Evolutionary conservation across 1,140 invertebrate genomes (phyloP), one percentile per base, ranked within the genome.

Genomic region (Apis florea): DNA sequence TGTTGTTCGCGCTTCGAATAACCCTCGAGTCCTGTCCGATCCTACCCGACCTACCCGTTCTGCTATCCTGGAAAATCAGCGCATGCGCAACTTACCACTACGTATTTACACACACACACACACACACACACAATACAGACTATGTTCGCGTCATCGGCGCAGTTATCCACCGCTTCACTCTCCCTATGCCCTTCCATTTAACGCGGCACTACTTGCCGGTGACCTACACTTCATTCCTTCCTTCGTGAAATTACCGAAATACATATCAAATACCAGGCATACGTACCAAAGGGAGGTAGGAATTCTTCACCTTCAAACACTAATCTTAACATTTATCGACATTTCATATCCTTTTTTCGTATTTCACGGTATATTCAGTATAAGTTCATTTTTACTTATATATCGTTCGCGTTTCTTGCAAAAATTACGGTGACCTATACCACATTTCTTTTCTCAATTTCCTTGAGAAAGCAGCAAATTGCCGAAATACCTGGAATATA

Each of bases 1-100:
- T 77, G 83, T 83, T 89, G 88, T 86, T 89, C 90, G 89, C 90
- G 86, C 87, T 73, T 89, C 71, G 84, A 87, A 88, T 85, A 86
- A 85, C 82, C 84, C 78, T 76, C 21, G 74, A 73, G 73, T 72
- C 72, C 79, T 82, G 73, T 49, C 73, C 73, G 78, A 40, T 49
- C 71, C 66, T 70, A 59, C 64, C 40, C 64, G 51, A 31, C 40
- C 67, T 59, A 53, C 24, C 66, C 40, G 67, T 56, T 47, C 66
- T 68, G 63, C 74, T 31, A 75, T 83, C 81, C 85, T 59, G 69
- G 31, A 74, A 40, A 76, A 79, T n/a, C 24, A 24, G 84, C 85
- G 85, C 85, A 86, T 49, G 84, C 85, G 85, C 80, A 26, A 24
- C 59, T 82, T 24, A 10, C 24, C 51, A 19, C 40, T 17, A 17